Evolutionary conservation across 2,888 invertebrate genomes (phyloP).

Genomic region (Eristalinus aeneus): DNA sequence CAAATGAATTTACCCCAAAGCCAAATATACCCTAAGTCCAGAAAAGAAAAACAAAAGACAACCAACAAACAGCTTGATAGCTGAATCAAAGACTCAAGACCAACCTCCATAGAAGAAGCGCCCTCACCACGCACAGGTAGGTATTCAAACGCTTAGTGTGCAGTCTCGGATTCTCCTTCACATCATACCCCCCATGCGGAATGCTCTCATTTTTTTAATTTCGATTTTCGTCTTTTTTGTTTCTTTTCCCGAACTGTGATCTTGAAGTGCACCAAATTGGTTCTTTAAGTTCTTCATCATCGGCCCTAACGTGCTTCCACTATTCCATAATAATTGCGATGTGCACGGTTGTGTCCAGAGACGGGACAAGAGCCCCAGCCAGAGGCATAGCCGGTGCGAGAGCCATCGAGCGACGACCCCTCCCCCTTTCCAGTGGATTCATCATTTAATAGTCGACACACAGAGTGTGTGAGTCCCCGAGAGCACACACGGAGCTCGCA

Average conservation of each 20-base stretch:
- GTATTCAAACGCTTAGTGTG: conserved; percentile 61
- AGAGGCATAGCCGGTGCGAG: conserved; percentile 23
- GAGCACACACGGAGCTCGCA: conserved; percentile 19
- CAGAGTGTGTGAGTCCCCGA: conserved; percentile 54
- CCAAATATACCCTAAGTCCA: background rate
- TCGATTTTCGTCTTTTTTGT: background rate
- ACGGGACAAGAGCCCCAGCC: conserved; percentile 3
- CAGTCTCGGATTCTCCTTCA: conserved; percentile 56
- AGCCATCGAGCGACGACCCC: conserved; percentile 20
- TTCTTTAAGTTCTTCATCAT: conserved; percentile 65
- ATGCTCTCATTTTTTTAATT: conserved; percentile 38
- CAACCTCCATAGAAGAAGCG: conserved; percentile 40
- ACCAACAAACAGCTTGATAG: background rate
- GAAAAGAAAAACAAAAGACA: background rate
- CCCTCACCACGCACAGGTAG: conserved; percentile 55
- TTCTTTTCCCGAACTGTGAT: conserved; percentile 29
- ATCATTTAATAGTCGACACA: conserved; percentile 66
- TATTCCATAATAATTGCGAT: conserved; percentile 68
- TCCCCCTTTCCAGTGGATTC: conserved; percentile 1
- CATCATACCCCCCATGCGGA: conserved; percentile 7
- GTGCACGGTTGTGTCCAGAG: conserved; percentile 26
- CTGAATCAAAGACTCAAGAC: conserved; percentile 33
- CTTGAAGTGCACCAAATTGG: conserved; percentile 63
- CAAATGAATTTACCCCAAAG: background rate
- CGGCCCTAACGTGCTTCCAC: conserved; percentile 66